A percentile compares a stretch with the other conserved stretches of the same genome.
Evolutionary conservation across 2,888 invertebrate genomes (phyloP).

Genomic region (Ethmia dodecea): DNA sequence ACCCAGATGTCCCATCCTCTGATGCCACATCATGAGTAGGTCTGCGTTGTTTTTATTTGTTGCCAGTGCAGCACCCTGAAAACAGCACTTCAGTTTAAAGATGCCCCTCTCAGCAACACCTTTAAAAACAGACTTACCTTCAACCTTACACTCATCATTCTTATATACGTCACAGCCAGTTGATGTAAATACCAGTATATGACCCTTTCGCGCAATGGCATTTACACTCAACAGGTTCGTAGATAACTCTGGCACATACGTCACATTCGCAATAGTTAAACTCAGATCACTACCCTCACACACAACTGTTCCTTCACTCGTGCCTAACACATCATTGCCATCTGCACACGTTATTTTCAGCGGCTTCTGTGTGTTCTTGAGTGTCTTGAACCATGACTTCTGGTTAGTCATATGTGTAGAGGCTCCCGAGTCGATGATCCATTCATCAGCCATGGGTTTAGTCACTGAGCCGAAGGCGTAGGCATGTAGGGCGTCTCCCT

Average conservation of each 20-base stretch:
- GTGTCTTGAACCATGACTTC: neutral
- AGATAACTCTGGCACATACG: neutral
- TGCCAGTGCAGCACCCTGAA: neutral
- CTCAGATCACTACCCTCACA: neutral
- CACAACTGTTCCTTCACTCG: neutral
- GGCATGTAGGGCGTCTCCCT: neutral
- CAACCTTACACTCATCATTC: neutral
- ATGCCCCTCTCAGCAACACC: neutral
- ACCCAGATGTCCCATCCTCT: conserved; percentile 2
- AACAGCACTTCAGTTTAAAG: neutral
- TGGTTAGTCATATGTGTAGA: neutral
- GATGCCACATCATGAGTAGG: neutral
- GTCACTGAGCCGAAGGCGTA: neutral
- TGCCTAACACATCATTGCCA: neutral
- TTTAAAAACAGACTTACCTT: neutral
- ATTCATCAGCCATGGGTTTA: neutral
- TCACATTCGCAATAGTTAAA: too few species aligned
- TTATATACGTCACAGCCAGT: neutral
- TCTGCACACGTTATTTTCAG: neutral
- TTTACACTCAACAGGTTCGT: conserved; percentile 1
- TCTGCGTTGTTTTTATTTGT: neutral
- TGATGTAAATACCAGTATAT: neutral
- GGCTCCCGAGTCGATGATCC: neutral
- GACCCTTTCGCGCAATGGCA: neutral
- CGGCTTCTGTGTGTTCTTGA: neutral